A percentile compares a stretch with the other conserved stretches of the same genome.
phyloP scores from a whole-genome alignment of 2,113 vertebrate species.

The Microtus ochrogaster region DNA sequence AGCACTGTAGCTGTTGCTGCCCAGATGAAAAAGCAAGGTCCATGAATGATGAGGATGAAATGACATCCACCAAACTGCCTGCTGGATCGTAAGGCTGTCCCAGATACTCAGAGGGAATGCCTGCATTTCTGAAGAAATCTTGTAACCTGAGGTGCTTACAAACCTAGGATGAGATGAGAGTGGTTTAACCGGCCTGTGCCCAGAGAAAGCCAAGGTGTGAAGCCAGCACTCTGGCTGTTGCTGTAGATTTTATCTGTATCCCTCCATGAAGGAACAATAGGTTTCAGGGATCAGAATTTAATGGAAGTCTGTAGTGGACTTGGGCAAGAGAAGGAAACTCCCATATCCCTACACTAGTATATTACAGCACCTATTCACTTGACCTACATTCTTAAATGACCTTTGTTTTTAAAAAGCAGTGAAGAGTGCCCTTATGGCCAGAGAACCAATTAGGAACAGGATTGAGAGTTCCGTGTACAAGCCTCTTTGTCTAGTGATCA shows the following conservation, averaged over 20 bases:
- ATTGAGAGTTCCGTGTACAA: background rate
- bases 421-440: background rate
- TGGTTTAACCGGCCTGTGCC: background rate
- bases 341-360: background rate
- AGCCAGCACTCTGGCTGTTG: background rate
- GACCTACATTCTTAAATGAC: constrained; percentile 30
- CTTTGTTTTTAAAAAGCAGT: background rate
- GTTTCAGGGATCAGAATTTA: background rate
- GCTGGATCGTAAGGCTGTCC: background rate
- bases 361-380: background rate
- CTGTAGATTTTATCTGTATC: background rate
- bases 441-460: background rate
- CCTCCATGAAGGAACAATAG: background rate
- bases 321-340: background rate
- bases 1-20: background rate
- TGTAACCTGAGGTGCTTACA: background rate
- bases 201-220: background rate
- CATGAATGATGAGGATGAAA: background rate
- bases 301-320: background rate
- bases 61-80: background rate
- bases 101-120: background rate
- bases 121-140: background rate
- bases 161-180: background rate
- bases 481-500: background rate
- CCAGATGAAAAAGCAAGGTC: background rate